Base-by-base conservation (phyloP, 2,113 vertebrate genomes). In the Pachypanchax playfairii region DNA sequence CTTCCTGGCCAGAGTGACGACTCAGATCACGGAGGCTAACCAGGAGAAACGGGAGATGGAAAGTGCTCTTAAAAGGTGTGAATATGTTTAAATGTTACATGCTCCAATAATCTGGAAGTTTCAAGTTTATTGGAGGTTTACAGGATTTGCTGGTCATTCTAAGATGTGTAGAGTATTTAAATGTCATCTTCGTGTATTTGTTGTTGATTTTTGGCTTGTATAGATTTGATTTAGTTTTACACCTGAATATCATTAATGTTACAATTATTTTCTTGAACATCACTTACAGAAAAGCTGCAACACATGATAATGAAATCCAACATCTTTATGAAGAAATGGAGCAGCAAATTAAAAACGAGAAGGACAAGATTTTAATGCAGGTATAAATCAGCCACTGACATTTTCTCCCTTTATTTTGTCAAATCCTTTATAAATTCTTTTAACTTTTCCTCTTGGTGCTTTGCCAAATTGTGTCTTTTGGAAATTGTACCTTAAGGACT, bases 301-400 rank as follows among this genome's bases (percentile, higher is more conserved):
- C 92, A 15, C 95, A 96, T 41, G 93, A 94, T 75, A 86, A 93
- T 85, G 95, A 98, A 90, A 95, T 96, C 64, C 92, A 94, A 41
- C 90, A 88, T 25, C 92, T 98, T 0, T 97, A 96, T 21, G 94
- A 95, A 53, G 97, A 98, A 91, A 98, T 97, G 95, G 96, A 98
- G 51, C 95, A 94, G 55, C 95, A 97, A 75, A 96, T 98, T 63
- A 96, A 95, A 80, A 93, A 68, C 3, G 95, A 98, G 80, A 95
- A 95, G 65, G 95, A 97, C 18, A 87, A 88, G 61, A 94, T 98
- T 79, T 83, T 95, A 13, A 75, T 95, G 67, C 93, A 96, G 88
- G 95, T 96, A 77, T 22, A 64, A 36, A 70, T 0, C 20, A 17
- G 1, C 21, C 9, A 15, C 1, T 4, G 6, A 42, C 12, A 3